Conservation (phyloP, 2,113 vertebrate species). For the Atlantisia rogersi region DNA sequence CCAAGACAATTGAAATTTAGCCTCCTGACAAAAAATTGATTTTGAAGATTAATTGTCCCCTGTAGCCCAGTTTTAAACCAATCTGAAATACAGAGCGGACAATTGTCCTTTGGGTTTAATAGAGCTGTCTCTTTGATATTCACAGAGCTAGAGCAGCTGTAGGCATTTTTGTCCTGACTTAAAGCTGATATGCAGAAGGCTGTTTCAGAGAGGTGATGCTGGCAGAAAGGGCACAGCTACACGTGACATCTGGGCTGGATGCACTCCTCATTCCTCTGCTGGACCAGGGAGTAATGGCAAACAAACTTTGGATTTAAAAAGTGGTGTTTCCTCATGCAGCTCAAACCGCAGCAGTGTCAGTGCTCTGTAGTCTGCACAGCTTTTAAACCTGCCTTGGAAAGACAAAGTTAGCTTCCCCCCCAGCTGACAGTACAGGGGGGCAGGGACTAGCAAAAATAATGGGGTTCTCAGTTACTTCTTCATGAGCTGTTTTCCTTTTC, state of each 20-base stretch:
- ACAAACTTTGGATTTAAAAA: not conserved
- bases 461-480: too few relatives aligned
- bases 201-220: not conserved
- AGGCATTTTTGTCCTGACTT: not conserved
- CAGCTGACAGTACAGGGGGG: too few relatives aligned
- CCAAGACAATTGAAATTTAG: constrained; percentile 53
- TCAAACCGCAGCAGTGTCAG: not conserved
- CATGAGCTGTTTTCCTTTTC: too few relatives aligned
- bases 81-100: constrained; percentile 26
- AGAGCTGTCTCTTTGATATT: not conserved
- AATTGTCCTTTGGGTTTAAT: constrained; percentile 36
- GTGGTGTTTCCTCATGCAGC: not conserved
- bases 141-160: not conserved
- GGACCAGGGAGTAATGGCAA: not conserved
- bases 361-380: not conserved
- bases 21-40: constrained; percentile 54
- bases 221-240: not conserved
- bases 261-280: not conserved
- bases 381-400: not conserved
- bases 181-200: not conserved
- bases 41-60: constrained; percentile 57
- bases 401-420: not conserved
- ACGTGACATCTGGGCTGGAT: not conserved
- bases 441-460: too few relatives aligned
- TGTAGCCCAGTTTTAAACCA: constrained; percentile 17